Percentiles rank a stretch among this genome's conserved stretches.
phyloP scores from a whole-genome alignment of 2,113 vertebrate genomes.

The Entomyzon cyanotis region DNA sequence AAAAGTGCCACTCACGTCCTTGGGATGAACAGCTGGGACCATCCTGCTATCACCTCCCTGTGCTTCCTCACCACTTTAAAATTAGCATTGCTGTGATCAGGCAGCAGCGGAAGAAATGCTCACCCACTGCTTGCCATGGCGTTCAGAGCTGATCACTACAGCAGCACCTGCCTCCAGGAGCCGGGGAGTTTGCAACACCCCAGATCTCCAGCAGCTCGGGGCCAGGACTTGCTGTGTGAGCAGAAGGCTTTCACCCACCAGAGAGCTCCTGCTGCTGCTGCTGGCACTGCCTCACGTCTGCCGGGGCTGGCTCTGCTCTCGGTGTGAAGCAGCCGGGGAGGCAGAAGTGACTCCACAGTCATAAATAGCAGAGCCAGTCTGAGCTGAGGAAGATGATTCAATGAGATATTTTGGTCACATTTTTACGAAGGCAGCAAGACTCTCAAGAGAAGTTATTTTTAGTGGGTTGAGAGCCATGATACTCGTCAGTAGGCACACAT shows the following conservation, averaged over 20 bases:
- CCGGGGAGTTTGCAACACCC: not conserved
- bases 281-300: not conserved
- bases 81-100: not conserved
- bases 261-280: not conserved
- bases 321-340: not conserved
- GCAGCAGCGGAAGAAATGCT: not conserved
- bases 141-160: not conserved
- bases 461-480: not conserved
- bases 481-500: not conserved
- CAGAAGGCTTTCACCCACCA: not conserved
- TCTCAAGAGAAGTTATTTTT: slow-evolving; percentile 37
- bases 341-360: not conserved
- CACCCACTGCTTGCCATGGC: not conserved
- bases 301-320: not conserved
- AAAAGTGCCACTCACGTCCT: not conserved
- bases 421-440: slow-evolving; percentile 12
- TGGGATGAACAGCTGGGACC: slow-evolving; percentile 33
- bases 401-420: slow-evolving; percentile 12
- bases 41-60: not conserved
- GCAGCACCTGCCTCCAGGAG: not conserved
- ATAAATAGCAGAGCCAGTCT: slow-evolving; percentile 8
- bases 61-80: not conserved
- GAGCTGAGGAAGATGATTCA: slow-evolving; percentile 26
- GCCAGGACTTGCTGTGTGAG: accelerated
- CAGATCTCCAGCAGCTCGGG: accelerated